Evolutionary conservation across 2,113 vertebrate genomes (phyloP).

Genomic region (Machaerirhynchus nigripectus): DNA sequence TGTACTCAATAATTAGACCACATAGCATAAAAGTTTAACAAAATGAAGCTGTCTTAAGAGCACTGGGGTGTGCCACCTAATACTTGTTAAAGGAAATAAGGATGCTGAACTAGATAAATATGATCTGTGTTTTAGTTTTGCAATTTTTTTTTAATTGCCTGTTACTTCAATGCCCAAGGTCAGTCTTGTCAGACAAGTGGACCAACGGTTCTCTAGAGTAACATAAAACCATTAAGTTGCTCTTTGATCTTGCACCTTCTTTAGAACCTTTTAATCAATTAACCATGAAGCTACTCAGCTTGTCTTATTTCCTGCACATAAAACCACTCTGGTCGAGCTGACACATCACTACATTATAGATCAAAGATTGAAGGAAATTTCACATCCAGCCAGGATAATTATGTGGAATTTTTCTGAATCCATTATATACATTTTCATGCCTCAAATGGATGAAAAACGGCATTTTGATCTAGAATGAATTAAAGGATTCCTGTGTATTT

Average conservation of each 20-base stretch:
- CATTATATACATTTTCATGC: slow-evolving; percentile 40
- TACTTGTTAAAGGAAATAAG: background rate
- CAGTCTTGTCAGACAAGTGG: slow-evolving; percentile 65
- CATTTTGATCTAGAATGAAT: slow-evolving; percentile 21
- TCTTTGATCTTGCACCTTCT: slow-evolving; percentile 83
- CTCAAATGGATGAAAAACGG: background rate
- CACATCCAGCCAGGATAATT: slow-evolving; percentile 62
- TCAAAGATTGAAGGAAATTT: slow-evolving; percentile 75
- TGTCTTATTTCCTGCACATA: slow-evolving; percentile 72
- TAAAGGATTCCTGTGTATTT: background rate
- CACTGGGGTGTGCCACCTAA: background rate
- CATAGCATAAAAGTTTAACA: background rate
- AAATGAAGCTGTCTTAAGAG: slow-evolving; percentile 28
- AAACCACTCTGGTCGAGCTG: slow-evolving; percentile 74
- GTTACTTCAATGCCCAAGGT: slow-evolving; percentile 70
- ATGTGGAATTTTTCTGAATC: slow-evolving; percentile 44
- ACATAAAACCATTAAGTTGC: slow-evolving; percentile 71
- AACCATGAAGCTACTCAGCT: slow-evolving; percentile 79
- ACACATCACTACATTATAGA: slow-evolving; percentile 74
- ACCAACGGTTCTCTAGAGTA: slow-evolving; percentile 69
- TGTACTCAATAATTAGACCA: background rate
- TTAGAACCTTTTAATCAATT: slow-evolving; percentile 83
- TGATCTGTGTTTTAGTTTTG: slow-evolving; percentile 35
- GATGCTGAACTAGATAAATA: slow-evolving; percentile 60
- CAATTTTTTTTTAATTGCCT: slow-evolving; percentile 55